Base-by-base conservation (phyloP, 2,113 vertebrate species). In the Sorex araneus region DNA sequence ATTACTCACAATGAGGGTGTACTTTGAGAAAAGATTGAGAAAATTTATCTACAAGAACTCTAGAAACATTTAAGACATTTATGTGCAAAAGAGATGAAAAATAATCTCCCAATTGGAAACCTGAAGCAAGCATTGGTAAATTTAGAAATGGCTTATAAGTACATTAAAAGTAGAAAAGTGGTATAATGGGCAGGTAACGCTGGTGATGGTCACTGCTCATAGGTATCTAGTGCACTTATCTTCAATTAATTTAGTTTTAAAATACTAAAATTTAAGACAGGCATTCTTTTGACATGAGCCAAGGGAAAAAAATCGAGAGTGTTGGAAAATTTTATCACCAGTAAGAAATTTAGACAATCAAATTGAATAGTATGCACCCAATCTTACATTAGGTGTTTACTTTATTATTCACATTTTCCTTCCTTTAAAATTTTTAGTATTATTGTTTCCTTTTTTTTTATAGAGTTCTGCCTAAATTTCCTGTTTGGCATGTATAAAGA, bases 401-500 rank as follows among this genome's bases (percentile, higher is more conserved):
- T 43, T 78, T 34, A 63, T 10, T 0, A 57, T 77, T 84, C 19
- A 83, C 8, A 11, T 43, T 79, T 67, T 18, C 3, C 6, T 13
- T 9, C 3, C 2, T 54, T 47, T 47, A 71, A 73, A 23, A 36
- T 45, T 83, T 36, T n/a, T 1, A 40, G 40, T 28, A 87, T 10
- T 64, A 63, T 84, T 89, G 18, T 78, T 85, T 67, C 79, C 10
- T 87, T 63, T 32, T 4, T 84, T 94, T 92, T 76, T 47, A 1
- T 8, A 67, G 88, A 84, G 28, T 81, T 90, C 43, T 81, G 36
- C 13, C 32, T 30, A 36, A 40, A 27, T 50, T 92, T 94, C 8
- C 92, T 78, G 18, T 54, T 84, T 67, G 84, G 36, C 57, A 92
- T 92, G 93, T 92, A 69, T 87, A 84, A 84, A 79, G n/a, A 76